Percentiles rank a stretch among this genome's conserved stretches.
phyloP scores from a whole-genome alignment of 2,888 invertebrate species.

The Tinea trinotella region DNA sequence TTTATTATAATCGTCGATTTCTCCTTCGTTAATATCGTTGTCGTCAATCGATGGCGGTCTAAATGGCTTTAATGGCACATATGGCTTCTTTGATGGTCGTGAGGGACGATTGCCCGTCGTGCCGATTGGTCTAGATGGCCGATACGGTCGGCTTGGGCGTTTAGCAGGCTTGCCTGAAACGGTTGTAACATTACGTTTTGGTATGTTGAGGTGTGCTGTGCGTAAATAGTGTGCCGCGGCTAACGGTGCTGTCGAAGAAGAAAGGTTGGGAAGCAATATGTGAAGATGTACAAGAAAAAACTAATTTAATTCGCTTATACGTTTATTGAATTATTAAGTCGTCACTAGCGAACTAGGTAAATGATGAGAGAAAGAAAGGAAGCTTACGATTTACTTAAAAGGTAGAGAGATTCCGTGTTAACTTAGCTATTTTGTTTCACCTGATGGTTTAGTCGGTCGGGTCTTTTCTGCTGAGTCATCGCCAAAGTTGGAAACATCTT shows the following conservation, averaged over 20 bases:
- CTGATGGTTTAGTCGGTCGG: slow-evolving; percentile 55
- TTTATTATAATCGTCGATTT: slow-evolving; percentile 31
- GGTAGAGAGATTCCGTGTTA: slow-evolving; percentile 9
- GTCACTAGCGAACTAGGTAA: neutral
- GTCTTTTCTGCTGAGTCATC: slow-evolving; percentile 30
- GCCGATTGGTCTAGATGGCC: slow-evolving; percentile 12
- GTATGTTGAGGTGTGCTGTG: slow-evolving; percentile 40
- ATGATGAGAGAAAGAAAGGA: slow-evolving; percentile 3
- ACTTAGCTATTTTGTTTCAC: slow-evolving; percentile 36
- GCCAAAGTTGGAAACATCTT: slow-evolving; percentile 43
- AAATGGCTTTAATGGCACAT: slow-evolving; percentile 63
- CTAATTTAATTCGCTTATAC: slow-evolving; percentile 63
- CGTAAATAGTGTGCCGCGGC: slow-evolving; percentile 38
- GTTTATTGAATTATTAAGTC: slow-evolving; percentile 44
- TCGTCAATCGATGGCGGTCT: slow-evolving; percentile 30
- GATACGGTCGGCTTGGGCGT: slow-evolving; percentile 22
- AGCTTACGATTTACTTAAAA: slow-evolving; percentile 5
- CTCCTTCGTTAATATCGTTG: slow-evolving; percentile 38
- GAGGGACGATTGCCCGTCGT: slow-evolving; percentile 11
- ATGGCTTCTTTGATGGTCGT: slow-evolving; percentile 53
- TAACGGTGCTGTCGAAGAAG: slow-evolving; percentile 13
- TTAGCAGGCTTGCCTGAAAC: slow-evolving; percentile 49
- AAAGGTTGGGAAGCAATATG: slow-evolving; percentile 9
- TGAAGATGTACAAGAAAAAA: slow-evolving; percentile 66
- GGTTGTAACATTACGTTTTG: slow-evolving; percentile 47